Evolutionary conservation across 2,113 vertebrate genomes (phyloP).

Genomic region (Eubucco bourcierii): DNA sequence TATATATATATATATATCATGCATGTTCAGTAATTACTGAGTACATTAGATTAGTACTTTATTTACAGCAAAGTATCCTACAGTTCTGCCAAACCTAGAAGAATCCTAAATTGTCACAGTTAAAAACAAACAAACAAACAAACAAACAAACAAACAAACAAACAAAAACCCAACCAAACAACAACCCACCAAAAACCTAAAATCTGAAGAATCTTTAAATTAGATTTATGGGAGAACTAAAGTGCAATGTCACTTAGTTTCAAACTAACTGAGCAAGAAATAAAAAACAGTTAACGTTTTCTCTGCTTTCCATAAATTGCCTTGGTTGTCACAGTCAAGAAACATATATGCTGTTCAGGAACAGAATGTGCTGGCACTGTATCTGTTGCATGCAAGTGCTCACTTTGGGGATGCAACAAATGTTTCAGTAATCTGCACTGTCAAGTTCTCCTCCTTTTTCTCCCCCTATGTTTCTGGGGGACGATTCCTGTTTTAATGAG

Average conservation of each 20-base stretch:
- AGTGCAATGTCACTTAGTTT: neutral
- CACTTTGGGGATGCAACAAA: slow-evolving; percentile 40
- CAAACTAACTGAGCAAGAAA: neutral
- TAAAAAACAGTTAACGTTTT: slow-evolving; percentile 13
- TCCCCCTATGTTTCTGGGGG: neutral
- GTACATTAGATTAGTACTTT: neutral
- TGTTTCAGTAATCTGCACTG: slow-evolving; percentile 32
- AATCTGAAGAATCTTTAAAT: neutral
- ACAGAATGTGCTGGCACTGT: slow-evolving; percentile 62
- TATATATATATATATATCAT: too few relatives aligned
- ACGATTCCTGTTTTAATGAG: neutral
- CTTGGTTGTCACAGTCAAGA: slow-evolving; percentile 23
- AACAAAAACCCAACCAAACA: too few relatives aligned
- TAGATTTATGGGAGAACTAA: neutral
- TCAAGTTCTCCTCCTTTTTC: neutral
- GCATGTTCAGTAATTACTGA: neutral
- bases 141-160: too few relatives aligned
- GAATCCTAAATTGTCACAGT: neutral
- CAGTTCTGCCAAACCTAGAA: neutral
- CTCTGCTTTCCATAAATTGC: slow-evolving; percentile 59
- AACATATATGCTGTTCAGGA: slow-evolving; percentile 54
- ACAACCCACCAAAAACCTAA: neutral
- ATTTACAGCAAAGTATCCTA: neutral
- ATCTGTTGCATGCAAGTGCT: slow-evolving; percentile 30
- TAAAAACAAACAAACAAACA: neutral